Conservation (phyloP, 2,888 invertebrate genomes). For the Eledona agricola region DNA sequence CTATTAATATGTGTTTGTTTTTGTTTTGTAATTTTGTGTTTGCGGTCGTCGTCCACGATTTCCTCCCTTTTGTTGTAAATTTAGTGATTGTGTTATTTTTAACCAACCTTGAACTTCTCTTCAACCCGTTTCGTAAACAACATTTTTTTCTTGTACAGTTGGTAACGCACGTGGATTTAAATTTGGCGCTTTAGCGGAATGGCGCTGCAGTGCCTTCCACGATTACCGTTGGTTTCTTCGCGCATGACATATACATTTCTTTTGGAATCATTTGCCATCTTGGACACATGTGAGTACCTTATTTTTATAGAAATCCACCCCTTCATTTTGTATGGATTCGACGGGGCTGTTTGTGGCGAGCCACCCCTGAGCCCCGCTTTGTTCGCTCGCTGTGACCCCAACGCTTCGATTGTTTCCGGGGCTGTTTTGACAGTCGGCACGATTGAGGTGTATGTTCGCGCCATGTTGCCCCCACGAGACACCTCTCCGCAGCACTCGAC, state of each 20-base stretch:
- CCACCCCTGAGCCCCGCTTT: conserved; percentile 6
- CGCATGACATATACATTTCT: conserved; percentile 80
- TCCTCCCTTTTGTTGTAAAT: too few relatives aligned
- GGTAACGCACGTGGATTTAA: too few relatives aligned
- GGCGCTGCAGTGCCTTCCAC: conserved; percentile 45
- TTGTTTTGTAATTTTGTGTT: too few relatives aligned
- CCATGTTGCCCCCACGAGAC: conserved; percentile 62
- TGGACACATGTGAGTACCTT: conserved; percentile 87
- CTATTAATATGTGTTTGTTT: too few relatives aligned
- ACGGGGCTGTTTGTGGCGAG: not conserved
- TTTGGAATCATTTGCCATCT: conserved; percentile 87
- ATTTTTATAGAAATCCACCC: conserved; percentile 17
- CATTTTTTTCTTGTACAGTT: too few relatives aligned
- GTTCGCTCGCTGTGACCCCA: conserved; percentile 8
- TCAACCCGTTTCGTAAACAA: too few relatives aligned
- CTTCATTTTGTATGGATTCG: conserved; percentile 13
- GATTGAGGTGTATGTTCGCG: conserved; percentile 64
- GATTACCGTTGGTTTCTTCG: conserved; percentile 51
- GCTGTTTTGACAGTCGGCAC: conserved; percentile 60
- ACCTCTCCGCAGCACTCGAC: too few relatives aligned
- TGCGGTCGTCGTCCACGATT: too few relatives aligned
- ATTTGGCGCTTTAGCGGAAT: conserved; percentile 42
- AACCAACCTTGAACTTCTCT: too few relatives aligned
- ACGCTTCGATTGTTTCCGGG: conserved; percentile 31
- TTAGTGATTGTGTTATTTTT: too few relatives aligned